Evolutionary conservation across 2,888 invertebrate genomes (phyloP), one percentile per base, ranked within the genome.

Genomic region (Belgica antarctica): DNA sequence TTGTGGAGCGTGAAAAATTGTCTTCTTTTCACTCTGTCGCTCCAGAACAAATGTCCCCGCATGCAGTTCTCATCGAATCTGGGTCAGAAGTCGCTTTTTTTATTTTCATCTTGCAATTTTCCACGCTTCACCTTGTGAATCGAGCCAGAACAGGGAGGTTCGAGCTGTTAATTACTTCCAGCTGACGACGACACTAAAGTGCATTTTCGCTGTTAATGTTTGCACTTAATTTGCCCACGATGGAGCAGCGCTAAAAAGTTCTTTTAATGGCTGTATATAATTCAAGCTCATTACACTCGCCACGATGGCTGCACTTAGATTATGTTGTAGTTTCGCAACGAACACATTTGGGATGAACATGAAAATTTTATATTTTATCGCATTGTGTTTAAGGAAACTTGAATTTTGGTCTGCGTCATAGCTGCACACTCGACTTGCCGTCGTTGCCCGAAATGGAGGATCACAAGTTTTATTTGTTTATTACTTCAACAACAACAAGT

Each of bases 1-100:
- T 63, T 15, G 46, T 57, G 17, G 57, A 52, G 57, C 52, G 68
- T 57, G 68, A 57, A 57, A 68, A 68, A 57, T 68, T 68, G 28
- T 57, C 47, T 57, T 22, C 22, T 3, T 17, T 3, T 52, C 52
- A 41, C 12, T 41, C 41, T 41, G 12, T 41, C 41, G 41, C 41
- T 41, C 41, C 41, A 41, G n/a, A 41, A 41, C n/a, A n/a, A n/a
- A n/a, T n/a, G n/a, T n/a, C n/a, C n/a, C n/a, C n/a, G n/a, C n/a
- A n/a, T n/a, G n/a, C 28, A 28, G 12, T 61, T 25, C 36, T 10
- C 36, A 10, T 8, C 57, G 15, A 57, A 57, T 24, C 19, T 57
- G 57, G 41, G 41, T 41, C 41, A 41, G 41, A 12, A 8, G 41
- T 15, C 3, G 10, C 41, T n/a, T 41, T 41, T n/a, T 41, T 41